Evolutionary conservation across 2,113 vertebrate genomes (phyloP), one percentile per base, ranked within the genome.

Genomic region (Sula dactylatra): DNA sequence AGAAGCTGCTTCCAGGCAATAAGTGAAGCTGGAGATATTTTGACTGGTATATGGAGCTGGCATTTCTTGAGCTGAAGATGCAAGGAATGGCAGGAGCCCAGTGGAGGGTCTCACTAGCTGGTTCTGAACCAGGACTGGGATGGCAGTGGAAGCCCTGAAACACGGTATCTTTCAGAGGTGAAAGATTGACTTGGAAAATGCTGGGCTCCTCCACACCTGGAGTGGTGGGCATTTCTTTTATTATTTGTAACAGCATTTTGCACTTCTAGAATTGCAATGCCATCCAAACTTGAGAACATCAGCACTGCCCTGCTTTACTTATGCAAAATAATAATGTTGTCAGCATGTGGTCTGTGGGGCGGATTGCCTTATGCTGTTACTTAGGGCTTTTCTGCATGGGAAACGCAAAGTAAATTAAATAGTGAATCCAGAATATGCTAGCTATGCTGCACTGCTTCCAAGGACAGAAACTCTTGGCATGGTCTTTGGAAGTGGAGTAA

Each of bases 1-100:
- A 16, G 94, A 16, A 76, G 86, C 79, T 80, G 82, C 93, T 96
- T 90, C 95, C 94, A 92, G 91, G 94, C 93, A 66, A 71, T 40
- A 16, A 83, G 88, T 5, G 86, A 9, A 56, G 69, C 64, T 62
- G 92, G 64, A 93, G 92, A 26, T 24, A 0, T 70, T 25, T 31
- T 59, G 88, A 82, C 92, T 79, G 90, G 38, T 13, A 4, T 1
- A 29, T 26, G 89, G 47, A 70, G 80, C 87, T 71, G 90, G 73
- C 32, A 2, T 36, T n/a, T 13, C 44, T 13, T 5, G 73, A 20
- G 69, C 85, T 17, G 90, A 25, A 25, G 85, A 32, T 34, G 78
- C 70, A 32, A 21, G 16, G 58, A 16, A 20, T 11, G 40, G 88
- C 95, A 58, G 86, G 79, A 70, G 8, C 36, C 85, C 90, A 62